These are phyloP conservation scores for Eretmochelys imbricata DNA, from an alignment of 2,113 vertebrate genomes.

Conservation along the genomic window DNA sequence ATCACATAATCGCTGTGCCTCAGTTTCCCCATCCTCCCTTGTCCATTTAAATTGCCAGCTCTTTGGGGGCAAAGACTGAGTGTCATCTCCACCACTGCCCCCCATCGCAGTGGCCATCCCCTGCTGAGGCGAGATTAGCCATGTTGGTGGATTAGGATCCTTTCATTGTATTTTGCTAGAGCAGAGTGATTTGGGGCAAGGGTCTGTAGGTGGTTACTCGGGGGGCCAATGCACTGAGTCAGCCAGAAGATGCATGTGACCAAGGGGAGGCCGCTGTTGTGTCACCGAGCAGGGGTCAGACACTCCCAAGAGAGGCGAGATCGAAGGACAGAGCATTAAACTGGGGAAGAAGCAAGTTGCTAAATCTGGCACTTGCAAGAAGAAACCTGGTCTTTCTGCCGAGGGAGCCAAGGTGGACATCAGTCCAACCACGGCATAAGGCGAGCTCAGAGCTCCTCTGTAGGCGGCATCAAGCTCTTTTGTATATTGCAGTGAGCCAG, in stretches of 20 bases:
- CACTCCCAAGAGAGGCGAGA: background rate
- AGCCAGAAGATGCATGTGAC: too few relatives aligned
- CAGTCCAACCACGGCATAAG: background rate
- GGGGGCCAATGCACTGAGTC: too few relatives aligned
- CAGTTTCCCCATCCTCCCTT: background rate
- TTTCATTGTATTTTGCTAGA: too few relatives aligned
- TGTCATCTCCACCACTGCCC: too few relatives aligned
- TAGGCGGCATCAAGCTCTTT: background rate
- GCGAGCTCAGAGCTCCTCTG: background rate
- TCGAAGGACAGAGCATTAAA: background rate
- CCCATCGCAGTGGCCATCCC: too few relatives aligned
- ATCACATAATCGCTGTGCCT: background rate
- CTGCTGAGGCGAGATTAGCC: too few relatives aligned
- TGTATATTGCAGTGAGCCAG: background rate
- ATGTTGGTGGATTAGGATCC: too few relatives aligned
- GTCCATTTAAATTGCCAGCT: background rate
- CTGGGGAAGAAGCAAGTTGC: background rate
- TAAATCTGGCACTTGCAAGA: background rate
- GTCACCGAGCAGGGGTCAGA: background rate
- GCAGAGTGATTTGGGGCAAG: too few relatives aligned
- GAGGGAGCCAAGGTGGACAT: background rate
- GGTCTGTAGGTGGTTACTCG: too few relatives aligned
- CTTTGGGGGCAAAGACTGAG: fast-evolving
- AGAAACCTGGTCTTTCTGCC: background rate
- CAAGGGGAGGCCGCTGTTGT: background rate